These are phyloP conservation scores for Diorhabda carinulata DNA, from an alignment of 1,140 invertebrate genomes.

Conservation along the genomic window DNA sequence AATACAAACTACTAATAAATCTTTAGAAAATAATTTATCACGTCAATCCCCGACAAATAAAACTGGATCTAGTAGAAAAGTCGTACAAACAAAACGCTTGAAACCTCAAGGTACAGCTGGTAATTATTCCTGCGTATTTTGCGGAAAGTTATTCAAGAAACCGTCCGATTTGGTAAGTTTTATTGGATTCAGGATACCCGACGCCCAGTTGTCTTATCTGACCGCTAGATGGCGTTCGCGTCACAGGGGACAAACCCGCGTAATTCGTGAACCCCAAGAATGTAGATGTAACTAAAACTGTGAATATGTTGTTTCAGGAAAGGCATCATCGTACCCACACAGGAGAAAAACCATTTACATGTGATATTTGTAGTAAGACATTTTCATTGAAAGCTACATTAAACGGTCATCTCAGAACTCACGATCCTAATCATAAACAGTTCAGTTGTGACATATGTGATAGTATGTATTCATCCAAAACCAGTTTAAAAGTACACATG, in stretches of 20 bases:
- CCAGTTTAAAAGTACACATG: constrained; percentile 69
- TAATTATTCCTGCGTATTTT: constrained; percentile 33
- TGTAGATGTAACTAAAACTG: not conserved
- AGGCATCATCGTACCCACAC: constrained; percentile 57
- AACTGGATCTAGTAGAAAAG: constrained; percentile 18
- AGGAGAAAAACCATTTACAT: constrained; percentile 64
- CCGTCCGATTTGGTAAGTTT: constrained; percentile 41
- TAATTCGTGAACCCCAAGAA: not conserved
- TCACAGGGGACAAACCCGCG: not conserved
- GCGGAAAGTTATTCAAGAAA: constrained; percentile 40
- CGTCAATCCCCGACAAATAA: constrained; percentile 28
- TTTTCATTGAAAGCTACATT: constrained; percentile 69
- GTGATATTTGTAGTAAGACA: constrained; percentile 59
- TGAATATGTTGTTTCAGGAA: constrained; percentile 31
- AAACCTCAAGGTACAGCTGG: constrained; percentile 19
- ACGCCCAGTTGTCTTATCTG: not conserved
- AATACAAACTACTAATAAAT: no score
- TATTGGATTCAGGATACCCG: not conserved
- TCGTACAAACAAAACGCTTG: constrained; percentile 23
- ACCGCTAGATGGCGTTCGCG: not conserved
- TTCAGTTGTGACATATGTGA: constrained; percentile 60
- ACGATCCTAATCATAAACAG: constrained; percentile 52
- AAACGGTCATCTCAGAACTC: constrained; percentile 58
- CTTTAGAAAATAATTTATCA: no score
- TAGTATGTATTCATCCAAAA: constrained; percentile 58